phyloP scores from a whole-genome alignment of 30 jellyfish, hydroid and myxozoan genomes.

The Clytia hemisphaerica region DNA sequence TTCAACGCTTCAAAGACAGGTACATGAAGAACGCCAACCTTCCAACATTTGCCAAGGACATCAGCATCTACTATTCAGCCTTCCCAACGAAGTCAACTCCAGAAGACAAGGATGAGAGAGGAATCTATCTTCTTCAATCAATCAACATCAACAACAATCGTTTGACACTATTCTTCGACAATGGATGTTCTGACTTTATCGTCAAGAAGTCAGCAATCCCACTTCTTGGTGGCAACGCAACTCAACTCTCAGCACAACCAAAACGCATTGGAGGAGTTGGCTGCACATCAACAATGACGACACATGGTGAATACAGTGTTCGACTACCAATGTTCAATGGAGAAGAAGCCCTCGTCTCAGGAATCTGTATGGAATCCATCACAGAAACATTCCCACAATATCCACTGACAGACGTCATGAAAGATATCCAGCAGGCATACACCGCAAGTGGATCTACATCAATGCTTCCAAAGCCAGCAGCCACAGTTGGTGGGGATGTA shows the following conservation, averaged over 20 bases:
- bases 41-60: background rate
- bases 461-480: conserved; percentile 1
- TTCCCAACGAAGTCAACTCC: too few species aligned
- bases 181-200: conserved; percentile 1
- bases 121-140: too few species aligned
- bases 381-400: conserved; percentile 8
- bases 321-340: conserved; percentile 1
- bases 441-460: background rate
- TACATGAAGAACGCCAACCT: conserved; percentile 7
- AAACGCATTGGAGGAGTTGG: conserved; percentile 18
- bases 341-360: conserved; percentile 4
- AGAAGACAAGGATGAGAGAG: background rate
- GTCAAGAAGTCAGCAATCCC: conserved; percentile 2
- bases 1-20: background rate
- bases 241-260: conserved; percentile 5
- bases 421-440: background rate
- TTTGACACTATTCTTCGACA: conserved; percentile 3
- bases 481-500: conserved; percentile 18
- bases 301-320: conserved; percentile 3
- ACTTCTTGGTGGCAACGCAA: conserved; percentile 1
- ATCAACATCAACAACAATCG: conserved; percentile 5
- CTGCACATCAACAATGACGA: conserved; percentile 1
- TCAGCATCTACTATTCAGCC: background rate
- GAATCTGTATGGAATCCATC: conserved; percentile 27
- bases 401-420: background rate